Percentiles rank a stretch among this genome's conserved stretches.
Evolutionary conservation across 2,113 vertebrate genomes (phyloP).

Genomic region (Zapornia atra): DNA sequence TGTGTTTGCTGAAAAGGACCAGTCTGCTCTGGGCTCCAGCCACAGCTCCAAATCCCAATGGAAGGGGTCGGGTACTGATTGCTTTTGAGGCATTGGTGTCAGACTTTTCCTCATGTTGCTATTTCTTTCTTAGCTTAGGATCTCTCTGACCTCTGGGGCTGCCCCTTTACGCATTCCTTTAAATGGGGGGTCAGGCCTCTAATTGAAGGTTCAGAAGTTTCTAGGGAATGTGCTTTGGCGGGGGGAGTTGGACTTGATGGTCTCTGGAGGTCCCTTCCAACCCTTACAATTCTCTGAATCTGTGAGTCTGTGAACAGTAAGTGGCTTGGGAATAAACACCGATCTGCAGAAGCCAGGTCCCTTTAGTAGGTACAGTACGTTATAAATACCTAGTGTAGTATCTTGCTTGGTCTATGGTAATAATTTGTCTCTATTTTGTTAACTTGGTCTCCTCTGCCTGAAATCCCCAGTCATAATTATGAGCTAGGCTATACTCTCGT

Average conservation of each 20-base stretch:
- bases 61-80: fast-evolving
- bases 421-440: not conserved
- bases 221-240: no score
- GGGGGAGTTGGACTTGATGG: no score
- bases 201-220: not conserved
- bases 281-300: no score
- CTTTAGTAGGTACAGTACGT: not conserved
- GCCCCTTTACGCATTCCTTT: not conserved
- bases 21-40: not conserved
- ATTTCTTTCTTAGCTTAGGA: not conserved
- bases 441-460: not conserved
- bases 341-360: not conserved
- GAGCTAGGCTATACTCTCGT: not conserved
- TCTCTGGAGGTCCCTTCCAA: no score
- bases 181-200: not conserved
- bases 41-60: not conserved
- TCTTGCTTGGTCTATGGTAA: not conserved
- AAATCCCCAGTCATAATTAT: not conserved
- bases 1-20: not conserved
- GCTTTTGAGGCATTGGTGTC: not conserved
- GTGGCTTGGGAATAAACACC: not conserved
- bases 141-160: not conserved
- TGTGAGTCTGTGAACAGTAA: not conserved
- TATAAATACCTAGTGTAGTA: no score
- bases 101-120: not conserved